phyloP scores from a whole-genome alignment of 2,797 vertebrate genomes.

The Lophotriccus pileatus region DNA sequence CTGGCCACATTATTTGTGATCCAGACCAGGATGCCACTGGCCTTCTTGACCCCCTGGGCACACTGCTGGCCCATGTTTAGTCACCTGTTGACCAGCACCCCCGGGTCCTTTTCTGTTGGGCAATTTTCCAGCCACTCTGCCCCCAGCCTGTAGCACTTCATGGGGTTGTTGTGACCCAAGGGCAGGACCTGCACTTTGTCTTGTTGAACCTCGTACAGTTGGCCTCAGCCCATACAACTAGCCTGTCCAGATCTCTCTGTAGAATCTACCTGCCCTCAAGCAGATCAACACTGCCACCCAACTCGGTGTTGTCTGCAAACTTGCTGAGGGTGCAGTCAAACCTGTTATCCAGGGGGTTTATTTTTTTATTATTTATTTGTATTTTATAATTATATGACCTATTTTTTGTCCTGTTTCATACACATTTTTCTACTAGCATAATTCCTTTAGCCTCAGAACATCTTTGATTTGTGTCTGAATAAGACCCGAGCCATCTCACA shows the following conservation, averaged over 20 bases:
- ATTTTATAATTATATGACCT: background rate
- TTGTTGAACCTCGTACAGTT: background rate
- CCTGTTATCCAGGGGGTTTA: background rate
- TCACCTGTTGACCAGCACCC: accelerated
- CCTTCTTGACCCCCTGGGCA: background rate
- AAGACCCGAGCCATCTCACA: background rate
- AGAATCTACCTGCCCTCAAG: background rate
- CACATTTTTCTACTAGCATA: background rate
- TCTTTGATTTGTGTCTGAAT: background rate
- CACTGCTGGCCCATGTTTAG: background rate
- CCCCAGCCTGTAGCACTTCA: background rate
- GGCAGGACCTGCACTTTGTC: background rate
- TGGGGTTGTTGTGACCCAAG: background rate
- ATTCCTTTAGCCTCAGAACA: background rate
- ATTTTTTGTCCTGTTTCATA: background rate
- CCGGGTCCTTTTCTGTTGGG: background rate
- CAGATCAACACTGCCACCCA: background rate
- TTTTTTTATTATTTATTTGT: background rate
- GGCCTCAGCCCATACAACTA: background rate
- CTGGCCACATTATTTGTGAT: background rate
- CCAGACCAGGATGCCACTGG: background rate
- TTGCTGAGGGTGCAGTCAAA: background rate
- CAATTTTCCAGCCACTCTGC: background rate
- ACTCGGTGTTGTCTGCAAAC: background rate
- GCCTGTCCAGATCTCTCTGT: background rate